Evolutionary conservation across 2,888 invertebrate genomes (phyloP).

Genomic region (Agrochola lychnidis): DNA sequence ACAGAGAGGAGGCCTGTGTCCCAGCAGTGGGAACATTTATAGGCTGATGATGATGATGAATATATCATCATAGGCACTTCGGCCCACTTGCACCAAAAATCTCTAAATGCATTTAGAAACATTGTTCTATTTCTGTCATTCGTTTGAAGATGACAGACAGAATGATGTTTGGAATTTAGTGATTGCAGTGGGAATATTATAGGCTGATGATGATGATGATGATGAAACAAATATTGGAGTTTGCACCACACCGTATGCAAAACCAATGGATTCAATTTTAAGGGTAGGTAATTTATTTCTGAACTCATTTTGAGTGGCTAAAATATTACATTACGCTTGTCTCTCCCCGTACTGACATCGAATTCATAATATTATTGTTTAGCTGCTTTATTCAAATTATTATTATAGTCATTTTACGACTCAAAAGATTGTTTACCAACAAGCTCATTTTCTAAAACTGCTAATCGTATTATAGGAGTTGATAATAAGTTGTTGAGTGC

Average conservation of each 20-base stretch:
- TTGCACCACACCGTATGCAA: background rate
- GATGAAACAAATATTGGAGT: too few species aligned
- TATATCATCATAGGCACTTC: too few species aligned
- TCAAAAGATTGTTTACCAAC: constrained; percentile 6
- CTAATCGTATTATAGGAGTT: constrained; percentile 32
- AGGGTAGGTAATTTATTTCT: background rate
- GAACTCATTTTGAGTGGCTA: background rate
- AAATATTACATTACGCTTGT: background rate
- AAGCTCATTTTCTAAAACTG: constrained; percentile 7
- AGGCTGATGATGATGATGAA: too few species aligned
- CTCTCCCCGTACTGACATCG: background rate
- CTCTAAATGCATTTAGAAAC: too few species aligned
- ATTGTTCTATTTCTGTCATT: too few species aligned
- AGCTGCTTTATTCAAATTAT: background rate
- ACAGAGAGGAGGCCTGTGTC: too few species aligned
- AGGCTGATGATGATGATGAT: too few species aligned
- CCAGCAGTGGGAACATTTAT: too few species aligned
- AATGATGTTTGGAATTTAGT: too few species aligned
- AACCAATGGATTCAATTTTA: background rate
- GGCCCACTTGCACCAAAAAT: too few species aligned
- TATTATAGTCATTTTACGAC: background rate
- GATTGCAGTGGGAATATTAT: too few species aligned
- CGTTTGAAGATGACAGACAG: too few species aligned
- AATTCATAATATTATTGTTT: background rate
- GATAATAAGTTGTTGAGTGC: constrained; percentile 26